Conservation (phyloP, 2,113 vertebrate genomes). For the Pitta sordida region DNA sequence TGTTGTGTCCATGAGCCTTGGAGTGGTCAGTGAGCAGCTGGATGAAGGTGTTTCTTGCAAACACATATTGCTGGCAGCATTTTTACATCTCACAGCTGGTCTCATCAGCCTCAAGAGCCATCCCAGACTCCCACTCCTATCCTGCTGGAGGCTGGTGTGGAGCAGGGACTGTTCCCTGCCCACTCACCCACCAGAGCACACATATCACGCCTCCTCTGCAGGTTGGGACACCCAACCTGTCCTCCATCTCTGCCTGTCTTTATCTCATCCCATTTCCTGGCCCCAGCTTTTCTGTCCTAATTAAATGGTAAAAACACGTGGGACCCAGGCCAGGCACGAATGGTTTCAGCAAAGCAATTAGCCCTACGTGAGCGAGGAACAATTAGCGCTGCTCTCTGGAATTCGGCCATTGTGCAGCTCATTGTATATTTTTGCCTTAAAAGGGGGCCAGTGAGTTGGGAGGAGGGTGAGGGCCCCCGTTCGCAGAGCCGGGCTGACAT, state of each 20-base stretch:
- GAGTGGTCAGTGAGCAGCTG: not conserved
- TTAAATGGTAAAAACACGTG: constrained; percentile 56
- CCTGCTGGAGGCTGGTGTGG: not conserved
- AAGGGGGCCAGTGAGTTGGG: constrained; percentile 57
- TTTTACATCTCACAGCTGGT: not conserved
- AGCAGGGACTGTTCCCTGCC: not conserved
- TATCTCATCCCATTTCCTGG: constrained; percentile 12
- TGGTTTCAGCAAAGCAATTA: constrained; percentile 58
- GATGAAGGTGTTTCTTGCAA: not conserved
- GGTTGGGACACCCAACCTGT: not conserved
- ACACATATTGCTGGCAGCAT: not conserved
- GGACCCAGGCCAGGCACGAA: constrained; percentile 50
- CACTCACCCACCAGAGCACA: fast-evolving
- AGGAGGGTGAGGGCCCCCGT: constrained; percentile 45
- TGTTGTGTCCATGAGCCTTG: not conserved
- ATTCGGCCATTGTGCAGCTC: constrained; percentile 57
- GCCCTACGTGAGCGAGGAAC: constrained; percentile 46
- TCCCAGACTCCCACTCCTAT: not conserved
- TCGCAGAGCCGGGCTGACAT: constrained; percentile 51
- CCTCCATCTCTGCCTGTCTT: constrained; percentile 1
- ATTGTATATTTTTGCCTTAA: constrained; percentile 70
- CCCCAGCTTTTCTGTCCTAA: constrained; percentile 32
- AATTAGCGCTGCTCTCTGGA: constrained; percentile 64
- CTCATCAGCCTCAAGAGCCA: not conserved
- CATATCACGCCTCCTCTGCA: not conserved